Evolutionary conservation across 2,797 vertebrate species (phyloP).

Genomic region (Eurystomus glaucurus): DNA sequence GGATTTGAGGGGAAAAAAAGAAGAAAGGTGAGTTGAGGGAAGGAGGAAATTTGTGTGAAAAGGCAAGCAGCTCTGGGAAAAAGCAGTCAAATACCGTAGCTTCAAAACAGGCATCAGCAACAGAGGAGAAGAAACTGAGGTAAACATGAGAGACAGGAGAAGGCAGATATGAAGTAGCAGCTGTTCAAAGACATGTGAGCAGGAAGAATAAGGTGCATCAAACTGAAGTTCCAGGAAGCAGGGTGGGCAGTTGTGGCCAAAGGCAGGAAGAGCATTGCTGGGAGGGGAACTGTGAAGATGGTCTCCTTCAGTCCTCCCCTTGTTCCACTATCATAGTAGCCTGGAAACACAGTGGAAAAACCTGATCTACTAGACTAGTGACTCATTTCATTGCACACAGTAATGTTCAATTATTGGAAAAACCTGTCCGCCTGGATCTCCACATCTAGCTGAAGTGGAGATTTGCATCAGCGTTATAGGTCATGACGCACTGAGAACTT

Average conservation of each 20-base stretch:
- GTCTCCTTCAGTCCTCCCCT: not conserved
- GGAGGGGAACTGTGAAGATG: not conserved
- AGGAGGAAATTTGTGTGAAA: not conserved
- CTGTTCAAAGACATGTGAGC: fast-evolving
- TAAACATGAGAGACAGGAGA: not conserved
- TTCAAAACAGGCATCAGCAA: not conserved
- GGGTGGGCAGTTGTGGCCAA: not conserved
- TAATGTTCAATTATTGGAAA: not conserved
- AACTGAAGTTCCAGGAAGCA: not conserved
- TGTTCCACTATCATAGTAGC: not conserved
- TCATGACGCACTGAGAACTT: not conserved
- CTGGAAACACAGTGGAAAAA: not conserved
- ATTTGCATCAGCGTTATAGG: not conserved
- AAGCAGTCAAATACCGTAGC: not conserved
- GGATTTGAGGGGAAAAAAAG: not conserved
- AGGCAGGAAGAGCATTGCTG: not conserved
- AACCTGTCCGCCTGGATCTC: not conserved
- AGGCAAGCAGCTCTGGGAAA: not conserved
- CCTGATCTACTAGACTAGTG: not conserved
- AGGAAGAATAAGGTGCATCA: not conserved
- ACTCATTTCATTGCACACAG: not conserved
- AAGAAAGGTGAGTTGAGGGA: not conserved
- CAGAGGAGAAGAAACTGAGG: not conserved
- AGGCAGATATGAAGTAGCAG: not conserved
- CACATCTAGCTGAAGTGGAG: not conserved